A percentile compares a stretch with the other conserved stretches of the same genome.
Evolutionary conservation across 2,888 invertebrate species (phyloP).

Genomic region (Agrilus cyanescens): DNA sequence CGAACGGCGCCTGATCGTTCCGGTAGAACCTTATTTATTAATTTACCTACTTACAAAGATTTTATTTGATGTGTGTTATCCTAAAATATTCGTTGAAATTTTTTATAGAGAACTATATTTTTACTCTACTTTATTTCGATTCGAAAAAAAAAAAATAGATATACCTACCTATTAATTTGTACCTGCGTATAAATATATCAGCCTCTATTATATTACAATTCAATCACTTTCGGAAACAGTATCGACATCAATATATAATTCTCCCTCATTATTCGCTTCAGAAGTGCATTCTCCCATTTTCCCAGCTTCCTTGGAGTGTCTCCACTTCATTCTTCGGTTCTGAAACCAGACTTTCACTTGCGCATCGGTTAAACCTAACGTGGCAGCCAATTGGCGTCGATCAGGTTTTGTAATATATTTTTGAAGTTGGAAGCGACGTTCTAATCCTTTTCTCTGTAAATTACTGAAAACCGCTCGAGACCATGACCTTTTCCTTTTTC

Average conservation of each 20-base stretch:
- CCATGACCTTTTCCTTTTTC: constrained; percentile 84
- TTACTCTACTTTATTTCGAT: too few species aligned
- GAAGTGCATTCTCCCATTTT: constrained; percentile 21
- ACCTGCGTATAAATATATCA: background rate
- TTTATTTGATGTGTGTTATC: too few species aligned
- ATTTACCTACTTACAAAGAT: too few species aligned
- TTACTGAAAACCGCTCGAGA: constrained; percentile 92
- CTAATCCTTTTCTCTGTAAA: constrained; percentile 85
- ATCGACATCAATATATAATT: constrained; percentile 34
- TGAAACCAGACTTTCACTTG: constrained; percentile 95
- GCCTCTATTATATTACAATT: constrained; percentile 1
- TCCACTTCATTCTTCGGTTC: constrained; percentile 45
- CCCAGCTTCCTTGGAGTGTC: constrained; percentile 33
- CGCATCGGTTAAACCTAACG: constrained; percentile 84
- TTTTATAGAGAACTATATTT: too few species aligned
- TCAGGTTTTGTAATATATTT: constrained; percentile 96
- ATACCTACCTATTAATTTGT: background rate
- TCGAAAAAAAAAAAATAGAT: background rate
- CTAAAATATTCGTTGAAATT: too few species aligned
- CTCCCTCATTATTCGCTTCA: constrained; percentile 33
- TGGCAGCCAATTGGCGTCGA: constrained; percentile 79
- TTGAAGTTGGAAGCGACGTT: constrained; percentile 83
- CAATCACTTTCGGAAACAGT: constrained; percentile 27
- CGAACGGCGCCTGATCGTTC: too few species aligned
- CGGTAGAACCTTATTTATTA: too few species aligned